phyloP scores from a whole-genome alignment of 2,888 invertebrate genomes.

The Parnassius smintheus region DNA sequence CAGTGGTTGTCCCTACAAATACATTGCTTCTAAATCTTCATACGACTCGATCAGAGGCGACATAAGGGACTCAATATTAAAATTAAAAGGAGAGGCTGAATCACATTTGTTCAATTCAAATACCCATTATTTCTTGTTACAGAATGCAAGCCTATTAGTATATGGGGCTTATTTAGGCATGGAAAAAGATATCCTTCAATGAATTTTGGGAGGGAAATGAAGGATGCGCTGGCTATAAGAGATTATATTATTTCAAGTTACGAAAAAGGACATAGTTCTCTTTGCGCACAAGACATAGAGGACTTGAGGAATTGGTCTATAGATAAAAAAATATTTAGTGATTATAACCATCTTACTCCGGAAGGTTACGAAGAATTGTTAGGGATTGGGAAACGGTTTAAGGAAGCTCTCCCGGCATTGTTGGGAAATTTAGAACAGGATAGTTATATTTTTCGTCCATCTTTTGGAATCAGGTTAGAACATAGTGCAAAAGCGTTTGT shows the following conservation, averaged over 20 bases:
- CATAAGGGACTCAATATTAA: conserved; percentile 58
- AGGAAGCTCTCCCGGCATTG: conserved; percentile 63
- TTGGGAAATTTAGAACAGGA: conserved; percentile 67
- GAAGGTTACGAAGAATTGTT: conserved; percentile 83
- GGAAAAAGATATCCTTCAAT: conserved; percentile 54
- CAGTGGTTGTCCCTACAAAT: conserved; percentile 66
- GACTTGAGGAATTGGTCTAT: conserved; percentile 54
- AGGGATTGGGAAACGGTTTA: conserved; percentile 77
- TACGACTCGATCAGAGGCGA: conserved; percentile 62
- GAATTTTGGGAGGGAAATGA: conserved; percentile 44
- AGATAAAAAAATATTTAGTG: conserved; percentile 50
- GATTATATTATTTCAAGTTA: conserved; percentile 53
- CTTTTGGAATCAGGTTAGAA: conserved; percentile 76
- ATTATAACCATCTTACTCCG: conserved; percentile 48
- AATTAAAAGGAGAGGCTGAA: conserved; percentile 53
- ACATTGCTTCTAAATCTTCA: conserved; percentile 58
- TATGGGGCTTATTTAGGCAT: conserved; percentile 62
- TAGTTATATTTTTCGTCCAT: conserved; percentile 80
- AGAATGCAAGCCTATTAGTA: conserved; percentile 65
- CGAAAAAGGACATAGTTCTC: conserved; percentile 55
- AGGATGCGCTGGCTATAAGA: conserved; percentile 48
- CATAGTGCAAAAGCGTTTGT: conserved; percentile 83
- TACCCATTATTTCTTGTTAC: conserved; percentile 29
- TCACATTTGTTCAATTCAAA: conserved; percentile 30
- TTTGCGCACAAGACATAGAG: conserved; percentile 70